phyloP scores from a whole-genome alignment of 2,797 vertebrate species.

The Amazona finschi region DNA sequence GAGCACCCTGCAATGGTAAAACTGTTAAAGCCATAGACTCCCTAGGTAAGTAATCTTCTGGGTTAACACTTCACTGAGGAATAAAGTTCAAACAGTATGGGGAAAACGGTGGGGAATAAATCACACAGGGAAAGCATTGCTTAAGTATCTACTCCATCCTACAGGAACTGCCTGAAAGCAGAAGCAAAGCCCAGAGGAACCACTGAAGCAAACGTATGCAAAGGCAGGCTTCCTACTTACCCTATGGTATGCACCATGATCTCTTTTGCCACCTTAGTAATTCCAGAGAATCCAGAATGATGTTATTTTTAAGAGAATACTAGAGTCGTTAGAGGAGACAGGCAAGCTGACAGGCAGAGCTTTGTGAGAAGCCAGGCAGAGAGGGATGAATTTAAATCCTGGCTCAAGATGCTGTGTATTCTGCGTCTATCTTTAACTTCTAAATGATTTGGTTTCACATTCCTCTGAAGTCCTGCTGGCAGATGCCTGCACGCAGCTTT shows the following conservation, averaged over 20 bases:
- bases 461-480: conserved; percentile 88
- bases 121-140: neutral
- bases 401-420: conserved; percentile 78
- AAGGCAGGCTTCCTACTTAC: conserved; percentile 78
- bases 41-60: neutral
- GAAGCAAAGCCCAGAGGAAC: neutral
- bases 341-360: conserved; percentile 42
- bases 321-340: neutral
- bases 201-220: neutral
- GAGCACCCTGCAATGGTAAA: neutral
- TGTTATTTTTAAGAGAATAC: conserved; percentile 24
- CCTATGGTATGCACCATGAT: conserved; percentile 82
- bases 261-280: conserved; percentile 45
- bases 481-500: conserved; percentile 76
- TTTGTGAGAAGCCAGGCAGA: conserved; percentile 56
- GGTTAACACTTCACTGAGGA: neutral
- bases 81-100: neutral
- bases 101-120: neutral
- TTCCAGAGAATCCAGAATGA: conserved; percentile 56
- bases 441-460: conserved; percentile 92
- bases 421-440: conserved; percentile 97
- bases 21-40: neutral
- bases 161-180: neutral
- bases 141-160: neutral
- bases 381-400: conserved; percentile 83